A percentile compares a stretch with the other conserved stretches of the same genome.
These are phyloP conservation scores for Drosophila kuntzei DNA, from an alignment of 2,888 invertebrate species.

Conservation along the genomic window DNA sequence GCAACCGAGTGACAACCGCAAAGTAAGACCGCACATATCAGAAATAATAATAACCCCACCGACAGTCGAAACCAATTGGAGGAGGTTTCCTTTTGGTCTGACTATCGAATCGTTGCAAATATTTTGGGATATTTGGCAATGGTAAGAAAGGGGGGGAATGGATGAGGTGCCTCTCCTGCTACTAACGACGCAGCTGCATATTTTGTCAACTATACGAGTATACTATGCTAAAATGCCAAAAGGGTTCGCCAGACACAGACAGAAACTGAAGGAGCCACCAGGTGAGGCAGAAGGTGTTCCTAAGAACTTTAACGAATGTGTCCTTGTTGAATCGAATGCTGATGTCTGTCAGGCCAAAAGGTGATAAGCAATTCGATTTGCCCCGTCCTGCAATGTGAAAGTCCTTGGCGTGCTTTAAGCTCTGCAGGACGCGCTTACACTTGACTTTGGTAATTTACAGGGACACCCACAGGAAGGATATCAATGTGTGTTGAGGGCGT, in stretches of 20 bases:
- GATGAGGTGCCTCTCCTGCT: slow-evolving; percentile 15
- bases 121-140: slow-evolving; percentile 35
- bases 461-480: slow-evolving; percentile 10
- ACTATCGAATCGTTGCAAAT: slow-evolving; percentile 80
- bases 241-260: slow-evolving; percentile 37
- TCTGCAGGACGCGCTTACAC: slow-evolving; percentile 32
- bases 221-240: slow-evolving; percentile 54
- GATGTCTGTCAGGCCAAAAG: slow-evolving; percentile 60
- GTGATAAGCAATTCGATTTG: slow-evolving; percentile 70
- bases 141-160: background rate
- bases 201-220: slow-evolving; percentile 65
- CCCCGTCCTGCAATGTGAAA: background rate
- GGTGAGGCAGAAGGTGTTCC: slow-evolving; percentile 1
- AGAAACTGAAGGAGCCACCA: background rate
- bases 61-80: slow-evolving; percentile 47
- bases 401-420: slow-evolving; percentile 20
- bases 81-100: slow-evolving; percentile 41
- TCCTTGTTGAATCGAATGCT: slow-evolving; percentile 41
- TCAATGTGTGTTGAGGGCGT: background rate
- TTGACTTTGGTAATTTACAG: slow-evolving; percentile 50
- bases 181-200: slow-evolving; percentile 77
- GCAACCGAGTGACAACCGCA: slow-evolving; percentile 74
- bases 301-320: slow-evolving; percentile 58
- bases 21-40: slow-evolving; percentile 81
- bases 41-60: slow-evolving; percentile 76